Evolutionary conservation across 2,888 invertebrate genomes (phyloP).

Genomic region (Monoplex corrugatus): DNA sequence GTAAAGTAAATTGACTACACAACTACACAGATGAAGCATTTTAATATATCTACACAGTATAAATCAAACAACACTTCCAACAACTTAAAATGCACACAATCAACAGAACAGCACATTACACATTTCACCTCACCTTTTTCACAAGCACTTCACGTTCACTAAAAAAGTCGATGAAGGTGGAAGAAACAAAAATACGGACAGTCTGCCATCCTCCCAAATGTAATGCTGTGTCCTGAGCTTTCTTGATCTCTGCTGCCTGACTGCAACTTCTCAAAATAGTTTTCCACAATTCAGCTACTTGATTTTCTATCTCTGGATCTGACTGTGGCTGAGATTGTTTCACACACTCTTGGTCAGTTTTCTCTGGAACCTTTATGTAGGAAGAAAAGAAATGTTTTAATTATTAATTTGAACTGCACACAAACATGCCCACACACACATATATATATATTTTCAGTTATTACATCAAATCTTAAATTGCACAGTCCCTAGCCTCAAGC

Average conservation of each 20-base stretch:
- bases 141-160: conserved; percentile 79
- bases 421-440: conserved; percentile 27
- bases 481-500: background rate
- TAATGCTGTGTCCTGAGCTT: background rate
- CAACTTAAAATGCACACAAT: too few relatives aligned
- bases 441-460: background rate
- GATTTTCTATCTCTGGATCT: conserved; percentile 32
- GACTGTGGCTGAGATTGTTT: background rate
- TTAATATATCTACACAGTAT: too few relatives aligned
- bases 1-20: too few relatives aligned
- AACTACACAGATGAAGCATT: too few relatives aligned
- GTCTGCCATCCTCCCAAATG: conserved; percentile 72
- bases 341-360: too few relatives aligned
- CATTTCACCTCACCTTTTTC: conserved; percentile 75
- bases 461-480: too few relatives aligned
- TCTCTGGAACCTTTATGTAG: too few relatives aligned
- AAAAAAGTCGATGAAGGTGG: conserved; percentile 80
- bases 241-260: background rate
- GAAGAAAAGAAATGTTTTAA: too few relatives aligned
- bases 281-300: conserved; percentile 30
- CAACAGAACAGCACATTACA: too few relatives aligned
- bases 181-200: conserved; percentile 79
- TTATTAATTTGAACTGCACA: too few relatives aligned
- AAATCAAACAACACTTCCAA: too few relatives aligned
- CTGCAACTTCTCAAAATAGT: background rate